Conservation (phyloP, 2,888 invertebrate genomes). For the Diplolepis rosae region DNA sequence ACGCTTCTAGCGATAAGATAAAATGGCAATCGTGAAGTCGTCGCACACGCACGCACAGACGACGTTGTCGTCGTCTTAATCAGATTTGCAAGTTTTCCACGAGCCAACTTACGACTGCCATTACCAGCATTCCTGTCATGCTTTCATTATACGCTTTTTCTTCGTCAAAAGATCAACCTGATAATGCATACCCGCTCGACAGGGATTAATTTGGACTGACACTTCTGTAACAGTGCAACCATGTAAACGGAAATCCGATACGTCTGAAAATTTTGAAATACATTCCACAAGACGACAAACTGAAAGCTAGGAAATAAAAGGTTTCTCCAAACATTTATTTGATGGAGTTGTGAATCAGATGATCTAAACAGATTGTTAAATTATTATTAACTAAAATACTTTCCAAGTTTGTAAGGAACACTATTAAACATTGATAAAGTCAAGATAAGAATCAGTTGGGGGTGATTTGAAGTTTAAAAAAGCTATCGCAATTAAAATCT, state of each 20-base stretch:
- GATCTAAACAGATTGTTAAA: constrained; percentile 1
- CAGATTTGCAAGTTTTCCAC: constrained; percentile 27
- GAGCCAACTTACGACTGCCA: constrained; percentile 24
- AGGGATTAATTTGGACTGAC: constrained; percentile 27
- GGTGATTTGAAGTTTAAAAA: background rate
- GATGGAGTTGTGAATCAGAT: constrained; percentile 11
- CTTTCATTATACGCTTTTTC: constrained; percentile 31
- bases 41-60: constrained; percentile 36
- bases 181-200: constrained; percentile 12
- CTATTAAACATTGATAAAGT: background rate
- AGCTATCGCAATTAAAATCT: background rate
- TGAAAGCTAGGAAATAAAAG: background rate
- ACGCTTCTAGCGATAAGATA: constrained; percentile 44
- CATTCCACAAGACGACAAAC: background rate
- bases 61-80: constrained; percentile 26
- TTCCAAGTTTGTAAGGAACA: background rate
- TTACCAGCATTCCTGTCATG: constrained; percentile 44
- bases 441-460: background rate
- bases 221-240: constrained; percentile 24
- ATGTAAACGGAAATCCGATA: constrained; percentile 29
- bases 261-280: background rate
- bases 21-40: constrained; percentile 42
- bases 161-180: constrained; percentile 14
- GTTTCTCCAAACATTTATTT: background rate
- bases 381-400: background rate